phyloP scores from a whole-genome alignment of 2,797 vertebrate genomes.

The Enteromius trimaculatus region DNA sequence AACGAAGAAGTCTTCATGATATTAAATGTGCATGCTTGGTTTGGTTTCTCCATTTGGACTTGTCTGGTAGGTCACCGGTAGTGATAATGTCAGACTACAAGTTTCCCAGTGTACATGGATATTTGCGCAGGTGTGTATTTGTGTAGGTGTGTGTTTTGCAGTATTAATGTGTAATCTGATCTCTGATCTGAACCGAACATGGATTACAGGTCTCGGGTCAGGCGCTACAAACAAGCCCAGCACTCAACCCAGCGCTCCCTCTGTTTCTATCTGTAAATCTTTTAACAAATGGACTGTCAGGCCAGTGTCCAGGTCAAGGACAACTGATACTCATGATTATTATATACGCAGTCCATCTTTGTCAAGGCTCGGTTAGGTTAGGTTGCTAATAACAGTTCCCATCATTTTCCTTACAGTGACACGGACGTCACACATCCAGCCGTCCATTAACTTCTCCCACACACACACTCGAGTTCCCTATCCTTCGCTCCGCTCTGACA shows the following conservation, averaged over 20 bases:
- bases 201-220: constrained; percentile 47
- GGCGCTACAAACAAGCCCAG: constrained; percentile 21
- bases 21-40: not conserved
- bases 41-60: constrained; percentile 18
- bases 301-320: constrained; percentile 52
- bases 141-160: constrained; percentile 21
- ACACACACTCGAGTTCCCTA: constrained; percentile 3
- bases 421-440: constrained; percentile 37
- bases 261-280: constrained; percentile 28
- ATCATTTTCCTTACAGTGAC: constrained; percentile 38
- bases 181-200: constrained; percentile 41
- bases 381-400: constrained; percentile 27
- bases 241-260: constrained; percentile 12
- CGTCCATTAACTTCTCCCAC: constrained; percentile 35
- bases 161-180: constrained; percentile 50
- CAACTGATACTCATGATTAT: constrained; percentile 46
- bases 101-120: constrained; percentile 56
- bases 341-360: constrained; percentile 32
- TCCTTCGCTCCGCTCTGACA: constrained; percentile 29
- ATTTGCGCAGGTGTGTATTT: constrained; percentile 18
- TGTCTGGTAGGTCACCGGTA: not conserved
- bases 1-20: not conserved
- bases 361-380: constrained; percentile 11
- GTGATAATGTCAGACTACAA: constrained; percentile 56
- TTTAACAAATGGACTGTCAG: constrained; percentile 39